Conservation (phyloP, 2,888 invertebrate genomes). For the Polydrusus cervinus region DNA sequence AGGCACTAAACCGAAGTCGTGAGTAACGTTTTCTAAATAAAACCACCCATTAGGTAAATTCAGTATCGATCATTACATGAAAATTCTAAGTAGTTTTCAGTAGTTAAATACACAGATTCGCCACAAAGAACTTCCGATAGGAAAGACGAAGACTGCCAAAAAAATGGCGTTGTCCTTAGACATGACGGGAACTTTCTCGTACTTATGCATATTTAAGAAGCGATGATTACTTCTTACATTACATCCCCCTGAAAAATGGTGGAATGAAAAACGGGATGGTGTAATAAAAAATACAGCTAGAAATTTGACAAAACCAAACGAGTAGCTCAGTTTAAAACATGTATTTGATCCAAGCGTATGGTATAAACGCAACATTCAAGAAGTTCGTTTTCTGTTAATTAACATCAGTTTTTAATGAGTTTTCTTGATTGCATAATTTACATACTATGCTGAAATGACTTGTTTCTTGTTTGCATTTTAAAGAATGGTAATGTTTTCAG, state of each 20-base stretch:
- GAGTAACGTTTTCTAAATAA: slow-evolving; percentile 46
- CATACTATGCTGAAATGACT: not conserved
- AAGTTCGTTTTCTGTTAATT: not conserved
- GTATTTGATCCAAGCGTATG: not conserved
- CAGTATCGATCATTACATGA: slow-evolving; percentile 34
- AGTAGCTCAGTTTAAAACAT: no score
- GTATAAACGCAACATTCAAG: not conserved
- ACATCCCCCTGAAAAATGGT: no score
- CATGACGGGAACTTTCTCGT: slow-evolving; percentile 28
- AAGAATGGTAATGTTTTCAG: not conserved
- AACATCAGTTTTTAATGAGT: not conserved
- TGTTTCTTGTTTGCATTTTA: not conserved
- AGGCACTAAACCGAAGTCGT: slow-evolving; percentile 29
- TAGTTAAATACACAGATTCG: slow-evolving; percentile 23
- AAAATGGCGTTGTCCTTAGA: slow-evolving; percentile 29
- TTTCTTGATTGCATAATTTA: slow-evolving; percentile 9
- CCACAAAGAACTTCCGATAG: slow-evolving; percentile 11
- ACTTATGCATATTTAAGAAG: slow-evolving; percentile 29
- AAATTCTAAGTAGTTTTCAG: slow-evolving; percentile 39
- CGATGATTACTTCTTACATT: slow-evolving; percentile 3
- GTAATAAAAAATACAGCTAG: not conserved
- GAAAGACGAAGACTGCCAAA: slow-evolving; percentile 16
- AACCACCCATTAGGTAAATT: slow-evolving; percentile 39
- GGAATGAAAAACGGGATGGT: no score
- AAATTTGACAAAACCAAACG: no score